phyloP scores from a whole-genome alignment of 1,140 invertebrate species.

The Panulirus ornatus region DNA sequence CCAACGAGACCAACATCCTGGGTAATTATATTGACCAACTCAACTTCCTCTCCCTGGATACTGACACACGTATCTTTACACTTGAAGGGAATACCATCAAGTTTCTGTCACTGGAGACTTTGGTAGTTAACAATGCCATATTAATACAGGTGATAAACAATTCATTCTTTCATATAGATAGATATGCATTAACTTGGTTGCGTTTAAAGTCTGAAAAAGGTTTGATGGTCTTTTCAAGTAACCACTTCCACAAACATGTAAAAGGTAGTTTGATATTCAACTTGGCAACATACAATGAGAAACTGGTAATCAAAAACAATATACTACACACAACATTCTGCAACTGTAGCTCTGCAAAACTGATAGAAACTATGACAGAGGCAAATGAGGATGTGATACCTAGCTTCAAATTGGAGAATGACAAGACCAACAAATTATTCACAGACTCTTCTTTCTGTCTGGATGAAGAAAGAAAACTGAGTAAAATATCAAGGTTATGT shows the following conservation, averaged over 20 bases:
- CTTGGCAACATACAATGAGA: slow-evolving; percentile 20
- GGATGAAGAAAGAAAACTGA: neutral
- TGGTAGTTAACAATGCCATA: slow-evolving; percentile 11
- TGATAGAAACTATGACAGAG: slow-evolving; percentile 26
- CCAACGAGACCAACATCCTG: slow-evolving; percentile 13
- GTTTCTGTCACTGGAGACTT: neutral
- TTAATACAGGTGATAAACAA: slow-evolving; percentile 17
- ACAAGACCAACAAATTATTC: neutral
- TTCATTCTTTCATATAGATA: slow-evolving; percentile 35
- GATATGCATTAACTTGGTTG: slow-evolving; percentile 8
- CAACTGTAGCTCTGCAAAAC: slow-evolving; percentile 10
- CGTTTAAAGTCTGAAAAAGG: neutral
- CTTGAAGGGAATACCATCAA: slow-evolving; percentile 35
- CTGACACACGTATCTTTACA: slow-evolving; percentile 15
- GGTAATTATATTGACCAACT: slow-evolving; percentile 22
- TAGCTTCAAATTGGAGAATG: neutral
- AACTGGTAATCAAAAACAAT: slow-evolving; percentile 49
- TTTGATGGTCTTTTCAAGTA: slow-evolving; percentile 6
- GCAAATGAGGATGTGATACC: neutral
- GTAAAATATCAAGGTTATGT: neutral
- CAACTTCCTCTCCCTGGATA: slow-evolving; percentile 28
- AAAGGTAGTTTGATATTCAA: slow-evolving; percentile 27
- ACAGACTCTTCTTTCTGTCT: slow-evolving; percentile 16
- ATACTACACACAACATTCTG: neutral
- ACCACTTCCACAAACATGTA: slow-evolving; percentile 22